Evolutionary conservation across 2,888 invertebrate genomes (phyloP), one percentile per base, ranked within the genome.

Genomic region (Capitulum mitella): DNA sequence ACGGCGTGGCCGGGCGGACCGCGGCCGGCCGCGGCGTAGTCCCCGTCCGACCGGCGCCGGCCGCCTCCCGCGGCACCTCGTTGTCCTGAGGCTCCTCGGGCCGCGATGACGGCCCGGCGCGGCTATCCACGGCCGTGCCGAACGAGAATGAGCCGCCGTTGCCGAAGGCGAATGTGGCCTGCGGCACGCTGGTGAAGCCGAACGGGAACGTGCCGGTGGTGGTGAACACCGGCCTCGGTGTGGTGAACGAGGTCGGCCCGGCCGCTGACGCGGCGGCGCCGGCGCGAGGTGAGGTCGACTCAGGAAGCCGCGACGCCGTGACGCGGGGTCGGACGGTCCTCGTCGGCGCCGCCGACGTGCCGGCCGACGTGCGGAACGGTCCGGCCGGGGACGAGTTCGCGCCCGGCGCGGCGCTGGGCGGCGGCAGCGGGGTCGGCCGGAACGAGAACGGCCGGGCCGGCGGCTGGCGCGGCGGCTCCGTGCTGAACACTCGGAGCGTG

Each of bases 161-260:
- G 40, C 70, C 70, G 40, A 70, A 70, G 19, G 70, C 70, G 70
- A 70, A 70, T 37, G 19, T 70, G 26, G 5, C 8, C 22, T 40
- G 37, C 3, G 70, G 70, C 12, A 70, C 70, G 70, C 70, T 70
- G 70, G 70, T 70, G 70, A 70, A 70, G 37, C 70, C 70, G 70
- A 70, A 70, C 37, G 70, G 70, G 37, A 70, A 70, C 37, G 5
- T 2, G 40, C 70, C 70, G 10, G 37, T 70, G 37, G 70, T 70
- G 26, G 70, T 70, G 70, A 70, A 40, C 40, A 70, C 70, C 0
- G 70, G 70, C 0, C 22, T 37, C 3, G 70, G 70, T 26, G 70
- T 70, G 70, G 40, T 70, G 70, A 70, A 70, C 10, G 70, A 40
- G 70, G 14, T 5, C 51, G 51, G 16, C 0, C 19, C 22, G 51